A percentile compares a stretch with the other conserved stretches of the same genome.
These are phyloP conservation scores for Hipparchia sbordonii DNA, from an alignment of 2,888 invertebrate species.

Conservation along the genomic window DNA sequence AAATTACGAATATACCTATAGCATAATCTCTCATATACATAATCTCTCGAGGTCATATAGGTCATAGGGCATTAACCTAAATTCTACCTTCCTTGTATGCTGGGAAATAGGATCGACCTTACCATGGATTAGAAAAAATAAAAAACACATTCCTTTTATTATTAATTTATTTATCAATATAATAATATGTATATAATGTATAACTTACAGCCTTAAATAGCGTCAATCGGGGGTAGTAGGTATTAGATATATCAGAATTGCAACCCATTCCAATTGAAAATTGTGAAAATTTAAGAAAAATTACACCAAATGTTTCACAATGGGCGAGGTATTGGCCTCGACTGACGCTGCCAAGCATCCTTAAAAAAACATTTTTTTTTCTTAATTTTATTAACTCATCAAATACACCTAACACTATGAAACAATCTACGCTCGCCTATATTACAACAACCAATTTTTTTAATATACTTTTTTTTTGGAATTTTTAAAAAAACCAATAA, in stretches of 20 bases:
- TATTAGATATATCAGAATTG: constrained; percentile 27
- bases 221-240: constrained; percentile 46
- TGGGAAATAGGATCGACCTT: too few relatives aligned
- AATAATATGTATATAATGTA: constrained; percentile 81
- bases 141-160: constrained; percentile 59
- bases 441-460: constrained; percentile 74
- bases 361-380: constrained; percentile 58
- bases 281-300: constrained; percentile 50
- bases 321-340: constrained; percentile 37
- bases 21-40: too few relatives aligned
- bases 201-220: constrained; percentile 78
- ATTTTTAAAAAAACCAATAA: constrained; percentile 37
- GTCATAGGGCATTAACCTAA: too few relatives aligned
- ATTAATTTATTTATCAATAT: constrained; percentile 83
- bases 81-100: too few relatives aligned
- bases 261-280: constrained; percentile 34
- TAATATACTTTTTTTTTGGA: constrained; percentile 38
- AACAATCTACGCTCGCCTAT: constrained; percentile 57
- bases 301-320: constrained; percentile 50
- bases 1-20: too few relatives aligned
- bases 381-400: constrained; percentile 55
- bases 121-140: constrained; percentile 26
- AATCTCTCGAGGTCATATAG: too few relatives aligned
- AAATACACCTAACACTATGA: constrained; percentile 51
- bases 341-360: constrained; percentile 59